A percentile compares a stretch with the other conserved stretches of the same genome.
Conservation (phyloP, 2,113 vertebrate species). For the Columbina picui region DNA sequence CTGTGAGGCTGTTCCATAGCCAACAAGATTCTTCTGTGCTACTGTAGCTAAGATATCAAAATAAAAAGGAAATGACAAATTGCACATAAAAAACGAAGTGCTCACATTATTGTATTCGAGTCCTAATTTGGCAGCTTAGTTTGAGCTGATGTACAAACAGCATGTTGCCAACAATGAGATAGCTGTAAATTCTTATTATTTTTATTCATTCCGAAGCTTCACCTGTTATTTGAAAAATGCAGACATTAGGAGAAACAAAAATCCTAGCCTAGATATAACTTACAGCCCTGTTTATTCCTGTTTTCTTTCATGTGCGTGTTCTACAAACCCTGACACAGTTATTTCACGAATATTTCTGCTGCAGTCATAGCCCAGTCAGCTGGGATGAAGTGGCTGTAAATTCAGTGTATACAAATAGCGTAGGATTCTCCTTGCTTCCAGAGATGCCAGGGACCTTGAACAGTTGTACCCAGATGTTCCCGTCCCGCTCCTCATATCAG, state of each 20-base stretch:
- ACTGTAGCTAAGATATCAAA: slow-evolving; percentile 1
- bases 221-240: background rate
- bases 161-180: background rate
- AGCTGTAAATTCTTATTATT: background rate
- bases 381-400: background rate
- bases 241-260: slow-evolving; percentile 7
- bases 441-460: background rate
- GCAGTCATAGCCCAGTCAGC: background rate
- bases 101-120: background rate
- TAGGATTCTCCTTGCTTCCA: background rate
- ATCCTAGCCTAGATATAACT: background rate
- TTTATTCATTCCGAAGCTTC: background rate
- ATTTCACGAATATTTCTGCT: background rate
- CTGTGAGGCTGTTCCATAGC: background rate
- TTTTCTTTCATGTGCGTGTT: slow-evolving; percentile 1
- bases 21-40: background rate
- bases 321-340: background rate
- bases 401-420: background rate
- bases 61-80: slow-evolving; percentile 53
- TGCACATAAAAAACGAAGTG: background rate
- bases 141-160: background rate
- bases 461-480: background rate
- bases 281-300: background rate
- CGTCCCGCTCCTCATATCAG: background rate
- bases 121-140: background rate